phyloP scores from a whole-genome alignment of 2,888 invertebrate genomes.

The Hymenopus coronatus region DNA sequence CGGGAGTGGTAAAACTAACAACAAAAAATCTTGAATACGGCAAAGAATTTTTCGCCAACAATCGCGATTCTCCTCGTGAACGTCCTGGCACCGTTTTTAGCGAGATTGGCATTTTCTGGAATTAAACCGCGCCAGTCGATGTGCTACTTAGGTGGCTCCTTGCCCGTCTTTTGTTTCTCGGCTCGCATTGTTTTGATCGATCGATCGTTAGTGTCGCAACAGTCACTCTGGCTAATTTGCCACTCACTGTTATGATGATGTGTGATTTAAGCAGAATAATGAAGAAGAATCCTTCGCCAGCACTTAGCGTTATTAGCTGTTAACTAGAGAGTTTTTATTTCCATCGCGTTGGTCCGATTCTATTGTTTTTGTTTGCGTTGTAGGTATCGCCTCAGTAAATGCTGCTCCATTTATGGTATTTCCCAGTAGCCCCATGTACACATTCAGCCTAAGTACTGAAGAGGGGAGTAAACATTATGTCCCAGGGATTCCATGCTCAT shows the following conservation, averaged over 20 bases:
- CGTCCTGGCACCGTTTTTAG: not conserved
- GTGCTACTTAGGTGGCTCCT: not conserved
- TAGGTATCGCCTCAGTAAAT: not conserved
- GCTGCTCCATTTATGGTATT: not conserved
- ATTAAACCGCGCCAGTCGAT: conserved; percentile 4
- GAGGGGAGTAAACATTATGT: not conserved
- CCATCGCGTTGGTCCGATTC: not conserved
- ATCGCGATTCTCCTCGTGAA: not conserved
- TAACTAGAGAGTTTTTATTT: not conserved
- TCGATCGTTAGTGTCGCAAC: conserved; percentile 2
- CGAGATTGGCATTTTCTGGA: conserved; percentile 9
- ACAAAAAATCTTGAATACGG: not conserved
- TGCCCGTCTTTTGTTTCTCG: conserved; percentile 10
- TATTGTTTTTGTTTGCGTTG: not conserved
- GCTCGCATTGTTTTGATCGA: conserved; percentile 4
- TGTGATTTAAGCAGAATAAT: conserved; percentile 5
- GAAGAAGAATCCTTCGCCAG: not conserved
- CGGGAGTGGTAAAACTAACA: not conserved
- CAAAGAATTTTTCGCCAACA: not conserved
- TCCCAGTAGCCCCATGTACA: not conserved
- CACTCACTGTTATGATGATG: not conserved
- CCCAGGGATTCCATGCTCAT: not conserved
- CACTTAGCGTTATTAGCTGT: conserved; percentile 8
- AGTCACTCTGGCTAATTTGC: conserved; percentile 23
- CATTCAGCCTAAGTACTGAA: not conserved